Evolutionary conservation across 2,797 vertebrate genomes (phyloP).

Genomic region (Siniperca undulata): DNA sequence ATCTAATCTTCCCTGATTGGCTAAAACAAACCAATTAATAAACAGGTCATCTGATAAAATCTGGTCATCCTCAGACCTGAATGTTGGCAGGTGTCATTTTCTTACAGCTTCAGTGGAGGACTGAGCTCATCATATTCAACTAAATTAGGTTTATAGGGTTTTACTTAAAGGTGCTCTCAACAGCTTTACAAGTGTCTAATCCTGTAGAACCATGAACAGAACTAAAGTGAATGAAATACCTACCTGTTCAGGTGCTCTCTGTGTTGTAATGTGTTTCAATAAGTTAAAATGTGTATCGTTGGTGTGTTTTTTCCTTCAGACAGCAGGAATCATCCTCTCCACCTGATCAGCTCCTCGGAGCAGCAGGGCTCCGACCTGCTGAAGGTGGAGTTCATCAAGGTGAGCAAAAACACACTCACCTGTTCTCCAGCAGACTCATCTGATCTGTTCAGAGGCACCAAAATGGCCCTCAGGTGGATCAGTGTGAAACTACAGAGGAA

Average conservation of each 20-base stretch:
- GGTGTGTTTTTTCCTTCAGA: constrained; percentile 66
- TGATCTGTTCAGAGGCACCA: background rate
- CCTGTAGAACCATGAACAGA: background rate
- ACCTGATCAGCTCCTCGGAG: constrained; percentile 92
- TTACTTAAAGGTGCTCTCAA: too few species aligned
- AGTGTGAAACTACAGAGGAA: background rate
- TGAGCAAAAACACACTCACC: constrained; percentile 61
- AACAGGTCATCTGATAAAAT: background rate
- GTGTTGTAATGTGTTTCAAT: accelerated
- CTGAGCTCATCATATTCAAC: too few species aligned
- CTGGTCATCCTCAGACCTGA: too few species aligned
- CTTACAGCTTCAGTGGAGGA: too few species aligned
- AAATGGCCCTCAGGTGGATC: too few species aligned
- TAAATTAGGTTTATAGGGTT: too few species aligned
- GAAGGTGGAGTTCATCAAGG: constrained; percentile 95
- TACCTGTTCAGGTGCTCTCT: background rate
- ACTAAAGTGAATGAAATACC: background rate
- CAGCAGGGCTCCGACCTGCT: constrained; percentile 90
- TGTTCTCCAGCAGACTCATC: background rate
- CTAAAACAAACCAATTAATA: background rate
- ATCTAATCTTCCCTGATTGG: background rate
- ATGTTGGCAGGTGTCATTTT: too few species aligned
- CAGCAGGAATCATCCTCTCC: constrained; percentile 84
- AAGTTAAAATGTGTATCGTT: background rate
- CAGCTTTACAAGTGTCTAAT: background rate